Percentiles rank a stretch among this genome's conserved stretches.
phyloP scores from a whole-genome alignment of 23 tunicate species.

The Styela clava region DNA sequence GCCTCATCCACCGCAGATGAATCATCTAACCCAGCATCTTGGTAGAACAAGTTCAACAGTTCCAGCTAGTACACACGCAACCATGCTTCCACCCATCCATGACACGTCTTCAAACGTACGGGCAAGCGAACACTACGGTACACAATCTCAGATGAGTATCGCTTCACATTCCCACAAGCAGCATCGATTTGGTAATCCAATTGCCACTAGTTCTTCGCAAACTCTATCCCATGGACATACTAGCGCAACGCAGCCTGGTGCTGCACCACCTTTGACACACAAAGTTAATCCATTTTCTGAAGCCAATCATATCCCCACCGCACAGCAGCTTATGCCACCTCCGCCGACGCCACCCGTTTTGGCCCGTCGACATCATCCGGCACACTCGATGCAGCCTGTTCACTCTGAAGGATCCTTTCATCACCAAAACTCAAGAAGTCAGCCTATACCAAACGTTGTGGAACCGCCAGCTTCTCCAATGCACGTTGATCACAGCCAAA shows the following conservation, averaged over 20 bases:
- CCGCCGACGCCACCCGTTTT: constrained; percentile 52
- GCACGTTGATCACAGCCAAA: not conserved
- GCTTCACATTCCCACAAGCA: not conserved
- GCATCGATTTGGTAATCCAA: not conserved
- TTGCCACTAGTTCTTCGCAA: not conserved
- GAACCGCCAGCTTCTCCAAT: constrained; percentile 8
- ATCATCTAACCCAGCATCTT: constrained; percentile 25
- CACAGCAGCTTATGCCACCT: constrained; percentile 70
- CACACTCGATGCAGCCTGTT: not conserved
- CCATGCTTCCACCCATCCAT: not conserved
- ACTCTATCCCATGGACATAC: not conserved
- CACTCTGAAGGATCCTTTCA: constrained; percentile 5
- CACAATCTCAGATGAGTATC: not conserved
- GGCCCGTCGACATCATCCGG: not conserved
- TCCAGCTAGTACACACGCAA: not conserved
- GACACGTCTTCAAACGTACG: not conserved
- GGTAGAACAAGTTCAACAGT: not conserved
- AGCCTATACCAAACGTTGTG: not conserved
- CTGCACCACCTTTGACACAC: not conserved
- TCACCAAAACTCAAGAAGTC: constrained; percentile 26
- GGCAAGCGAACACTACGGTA: not conserved
- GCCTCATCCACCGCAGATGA: constrained; percentile 6
- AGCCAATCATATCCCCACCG: not conserved
- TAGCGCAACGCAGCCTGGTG: not conserved
- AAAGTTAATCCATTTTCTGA: constrained; percentile 7